Evolutionary conservation across 2,113 vertebrate genomes (phyloP).

Genomic region (Morone saxatilis): DNA sequence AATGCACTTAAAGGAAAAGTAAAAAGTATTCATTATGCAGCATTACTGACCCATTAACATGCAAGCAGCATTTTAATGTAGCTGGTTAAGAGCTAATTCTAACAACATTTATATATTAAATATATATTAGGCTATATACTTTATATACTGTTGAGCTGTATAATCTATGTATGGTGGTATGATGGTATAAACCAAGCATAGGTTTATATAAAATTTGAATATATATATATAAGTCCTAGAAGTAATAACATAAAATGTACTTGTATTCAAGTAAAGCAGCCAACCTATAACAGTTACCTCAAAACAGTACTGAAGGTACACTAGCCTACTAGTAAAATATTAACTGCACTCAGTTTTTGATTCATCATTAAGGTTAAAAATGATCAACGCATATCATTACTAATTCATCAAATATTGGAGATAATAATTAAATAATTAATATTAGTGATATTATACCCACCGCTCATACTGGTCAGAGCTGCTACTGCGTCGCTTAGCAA

Average conservation of each 20-base stretch:
- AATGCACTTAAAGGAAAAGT: not conserved
- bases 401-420: not conserved
- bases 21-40: not conserved
- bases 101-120: not conserved
- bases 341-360: not conserved
- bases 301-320: not conserved
- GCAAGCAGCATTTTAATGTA: slow-evolving; percentile 3
- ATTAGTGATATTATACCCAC: not conserved
- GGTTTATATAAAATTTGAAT: too few species aligned
- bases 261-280: too few species aligned
- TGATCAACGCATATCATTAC: not conserved
- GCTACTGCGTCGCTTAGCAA: not conserved
- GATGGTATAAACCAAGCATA: too few species aligned
- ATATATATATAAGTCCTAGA: too few species aligned
- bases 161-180: too few species aligned
- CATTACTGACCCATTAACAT: not conserved
- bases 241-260: not conserved
- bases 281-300: too few species aligned
- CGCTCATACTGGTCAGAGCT: not conserved
- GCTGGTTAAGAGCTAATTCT: not conserved
- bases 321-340: not conserved
- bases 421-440: not conserved
- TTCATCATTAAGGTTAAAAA: not conserved
- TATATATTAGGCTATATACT: too few species aligned
- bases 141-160: too few species aligned